Conservation (phyloP, 1,140 invertebrate genomes). For the Drosophila quadrilineata region DNA sequence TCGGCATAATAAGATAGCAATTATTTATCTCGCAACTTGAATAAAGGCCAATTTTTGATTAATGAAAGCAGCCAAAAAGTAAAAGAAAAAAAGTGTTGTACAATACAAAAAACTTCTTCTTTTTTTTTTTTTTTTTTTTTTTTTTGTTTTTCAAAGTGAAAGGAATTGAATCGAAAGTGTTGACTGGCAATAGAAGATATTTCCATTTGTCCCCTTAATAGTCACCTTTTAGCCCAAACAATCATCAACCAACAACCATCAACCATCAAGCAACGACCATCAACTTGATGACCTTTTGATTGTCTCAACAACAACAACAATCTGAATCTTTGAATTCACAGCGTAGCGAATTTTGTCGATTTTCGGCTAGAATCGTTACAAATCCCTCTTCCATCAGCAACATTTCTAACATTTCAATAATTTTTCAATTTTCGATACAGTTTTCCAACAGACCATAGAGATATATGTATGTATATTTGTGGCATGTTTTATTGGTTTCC, state of each 20-base stretch:
- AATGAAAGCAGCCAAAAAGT: conserved; percentile 55
- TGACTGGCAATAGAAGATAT: conserved; percentile 56
- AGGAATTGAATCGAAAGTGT: conserved; percentile 69
- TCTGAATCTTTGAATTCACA: too few relatives aligned
- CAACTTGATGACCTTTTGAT: conserved; percentile 38
- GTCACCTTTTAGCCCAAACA: conserved; percentile 7
- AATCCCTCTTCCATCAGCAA: too few relatives aligned
- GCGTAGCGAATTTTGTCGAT: too few relatives aligned
- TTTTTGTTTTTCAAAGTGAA: too few relatives aligned
- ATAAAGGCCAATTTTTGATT: conserved; percentile 66
- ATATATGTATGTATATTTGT: too few relatives aligned
- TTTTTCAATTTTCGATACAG: too few relatives aligned
- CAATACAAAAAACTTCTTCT: conserved; percentile 2
- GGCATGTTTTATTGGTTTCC: too few relatives aligned
- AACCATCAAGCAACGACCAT: not conserved
- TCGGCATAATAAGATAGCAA: conserved; percentile 77
- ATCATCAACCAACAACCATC: too few relatives aligned
- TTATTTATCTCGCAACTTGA: conserved; percentile 62
- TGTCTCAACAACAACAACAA: conserved; percentile 5
- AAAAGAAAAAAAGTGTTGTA: not conserved
- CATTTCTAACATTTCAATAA: too few relatives aligned
- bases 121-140: too few relatives aligned
- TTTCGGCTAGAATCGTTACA: too few relatives aligned
- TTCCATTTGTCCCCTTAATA: conserved; percentile 49
- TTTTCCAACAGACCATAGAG: too few relatives aligned